These are phyloP conservation scores for Mesopsocus fuscifrons DNA, from an alignment of 2,888 invertebrate species.

Conservation along the genomic window DNA sequence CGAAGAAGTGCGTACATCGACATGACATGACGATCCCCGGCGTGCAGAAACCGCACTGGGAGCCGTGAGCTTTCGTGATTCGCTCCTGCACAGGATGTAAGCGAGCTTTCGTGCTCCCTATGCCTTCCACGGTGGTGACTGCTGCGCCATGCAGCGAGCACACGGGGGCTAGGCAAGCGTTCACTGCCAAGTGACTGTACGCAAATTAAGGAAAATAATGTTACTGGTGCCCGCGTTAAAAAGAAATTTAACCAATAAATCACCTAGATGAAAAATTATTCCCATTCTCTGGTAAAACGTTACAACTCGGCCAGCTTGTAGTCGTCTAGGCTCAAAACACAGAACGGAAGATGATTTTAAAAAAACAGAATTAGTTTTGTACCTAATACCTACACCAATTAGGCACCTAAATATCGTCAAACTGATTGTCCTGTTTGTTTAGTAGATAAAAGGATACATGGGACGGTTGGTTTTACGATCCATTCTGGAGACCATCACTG, in stretches of 20 bases:
- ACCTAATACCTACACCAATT: too few relatives aligned
- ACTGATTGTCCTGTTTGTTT: too few relatives aligned
- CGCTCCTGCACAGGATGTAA: conserved; percentile 77
- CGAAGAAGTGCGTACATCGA: conserved; percentile 82
- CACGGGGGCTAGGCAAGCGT: conserved; percentile 77
- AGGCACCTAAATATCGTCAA: too few relatives aligned
- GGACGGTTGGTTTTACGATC: conserved; percentile 33
- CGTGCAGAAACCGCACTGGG: conserved; percentile 91
- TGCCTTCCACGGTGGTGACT: conserved; percentile 85
- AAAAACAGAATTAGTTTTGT: too few relatives aligned
- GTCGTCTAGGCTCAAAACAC: too few relatives aligned
- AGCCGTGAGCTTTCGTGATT: conserved; percentile 76
- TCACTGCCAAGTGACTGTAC: conserved; percentile 57
- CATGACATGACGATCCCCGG: conserved; percentile 79
- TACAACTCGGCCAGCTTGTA: too few relatives aligned
- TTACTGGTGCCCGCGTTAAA: not conserved
- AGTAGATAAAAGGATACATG: conserved; percentile 31
- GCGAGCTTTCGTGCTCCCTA: conserved; percentile 58
- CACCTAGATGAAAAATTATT: too few relatives aligned
- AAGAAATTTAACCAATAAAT: too few relatives aligned
- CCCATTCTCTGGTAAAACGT: too few relatives aligned
- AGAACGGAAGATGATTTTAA: too few relatives aligned
- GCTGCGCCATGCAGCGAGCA: conserved; percentile 75
- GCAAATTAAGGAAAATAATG: conserved; percentile 12
- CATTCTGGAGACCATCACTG: conserved; percentile 73